Evolutionary conservation across 2,888 invertebrate genomes (phyloP).

Genomic region (Rhagophthalmus giganteus): DNA sequence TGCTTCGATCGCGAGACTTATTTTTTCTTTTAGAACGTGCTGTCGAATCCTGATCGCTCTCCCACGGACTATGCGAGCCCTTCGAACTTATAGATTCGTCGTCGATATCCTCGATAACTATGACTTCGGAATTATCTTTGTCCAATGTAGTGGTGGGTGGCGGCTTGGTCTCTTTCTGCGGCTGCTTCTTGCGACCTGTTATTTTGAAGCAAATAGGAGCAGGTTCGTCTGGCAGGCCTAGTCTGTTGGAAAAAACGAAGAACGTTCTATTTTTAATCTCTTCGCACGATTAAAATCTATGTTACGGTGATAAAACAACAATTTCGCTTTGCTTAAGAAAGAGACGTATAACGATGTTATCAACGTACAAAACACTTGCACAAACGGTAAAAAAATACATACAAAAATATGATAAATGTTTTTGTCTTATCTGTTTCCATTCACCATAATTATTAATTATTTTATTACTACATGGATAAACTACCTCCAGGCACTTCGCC

Average conservation of each 20-base stretch:
- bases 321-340: too few species aligned
- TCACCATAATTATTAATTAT: too few species aligned
- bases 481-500: too few species aligned
- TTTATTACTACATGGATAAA: too few species aligned
- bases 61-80: constrained; percentile 54
- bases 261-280: not conserved
- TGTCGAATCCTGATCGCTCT: constrained; percentile 38
- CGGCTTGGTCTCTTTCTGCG: constrained; percentile 36
- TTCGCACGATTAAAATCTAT: not conserved
- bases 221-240: constrained; percentile 49
- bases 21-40: constrained; percentile 22
- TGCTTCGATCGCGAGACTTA: constrained; percentile 12
- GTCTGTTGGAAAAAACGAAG: constrained; percentile 20
- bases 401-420: too few species aligned
- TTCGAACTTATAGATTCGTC: constrained; percentile 39
- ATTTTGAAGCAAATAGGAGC: constrained; percentile 53
- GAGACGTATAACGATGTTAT: too few species aligned
- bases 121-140: constrained; percentile 50
- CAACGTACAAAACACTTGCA: too few species aligned
- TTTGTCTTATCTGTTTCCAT: too few species aligned
- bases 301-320: too few species aligned
- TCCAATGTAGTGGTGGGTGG: constrained; percentile 48
- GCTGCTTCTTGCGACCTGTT: constrained; percentile 37
- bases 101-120: constrained; percentile 51
- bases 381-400: too few species aligned